These are phyloP conservation scores for Cabera pusaria DNA, from an alignment of 2,888 invertebrate species.

Conservation along the genomic window DNA sequence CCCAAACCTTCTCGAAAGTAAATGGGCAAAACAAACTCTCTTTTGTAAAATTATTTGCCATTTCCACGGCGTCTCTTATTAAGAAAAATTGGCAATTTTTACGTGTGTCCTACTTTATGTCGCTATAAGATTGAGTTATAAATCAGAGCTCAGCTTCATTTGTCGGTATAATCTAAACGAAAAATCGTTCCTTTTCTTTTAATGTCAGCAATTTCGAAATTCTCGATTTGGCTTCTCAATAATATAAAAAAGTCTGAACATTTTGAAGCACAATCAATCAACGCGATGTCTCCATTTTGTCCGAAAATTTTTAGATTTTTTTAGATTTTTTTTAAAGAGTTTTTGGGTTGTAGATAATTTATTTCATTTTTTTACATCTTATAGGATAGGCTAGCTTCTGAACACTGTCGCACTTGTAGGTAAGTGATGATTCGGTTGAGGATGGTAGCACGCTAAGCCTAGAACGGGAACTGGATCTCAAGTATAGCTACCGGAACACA, in stretches of 20 bases:
- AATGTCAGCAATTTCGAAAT: constrained; percentile 41
- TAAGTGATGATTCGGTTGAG: too few relatives aligned
- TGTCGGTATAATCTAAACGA: constrained; percentile 64
- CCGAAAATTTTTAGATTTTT: constrained; percentile 1
- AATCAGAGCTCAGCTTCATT: constrained; percentile 70
- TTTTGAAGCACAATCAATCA: constrained; percentile 28
- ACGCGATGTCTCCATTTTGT: constrained; percentile 18
- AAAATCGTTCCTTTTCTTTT: constrained; percentile 56
- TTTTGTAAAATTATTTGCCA: constrained; percentile 40
- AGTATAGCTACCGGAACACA: too few relatives aligned
- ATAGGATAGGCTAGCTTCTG: too few relatives aligned
- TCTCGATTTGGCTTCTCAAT: constrained; percentile 32
- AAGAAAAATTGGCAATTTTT: constrained; percentile 81
- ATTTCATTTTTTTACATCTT: too few relatives aligned
- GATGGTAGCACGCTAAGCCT: too few relatives aligned
- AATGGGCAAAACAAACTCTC: constrained; percentile 8
- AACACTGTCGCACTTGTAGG: too few relatives aligned
- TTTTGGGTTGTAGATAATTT: too few relatives aligned
- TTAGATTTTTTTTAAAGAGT: too few relatives aligned
- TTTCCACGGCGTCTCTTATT: constrained; percentile 62
- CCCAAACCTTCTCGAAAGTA: background rate
- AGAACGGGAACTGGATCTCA: too few relatives aligned
- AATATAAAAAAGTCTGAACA: constrained; percentile 19
- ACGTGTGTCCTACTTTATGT: constrained; percentile 73
- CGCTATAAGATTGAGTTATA: constrained; percentile 73